These are phyloP conservation scores for Drosophila albomicans DNA, from an alignment of 1,140 invertebrate genomes.

Conservation along the genomic window DNA sequence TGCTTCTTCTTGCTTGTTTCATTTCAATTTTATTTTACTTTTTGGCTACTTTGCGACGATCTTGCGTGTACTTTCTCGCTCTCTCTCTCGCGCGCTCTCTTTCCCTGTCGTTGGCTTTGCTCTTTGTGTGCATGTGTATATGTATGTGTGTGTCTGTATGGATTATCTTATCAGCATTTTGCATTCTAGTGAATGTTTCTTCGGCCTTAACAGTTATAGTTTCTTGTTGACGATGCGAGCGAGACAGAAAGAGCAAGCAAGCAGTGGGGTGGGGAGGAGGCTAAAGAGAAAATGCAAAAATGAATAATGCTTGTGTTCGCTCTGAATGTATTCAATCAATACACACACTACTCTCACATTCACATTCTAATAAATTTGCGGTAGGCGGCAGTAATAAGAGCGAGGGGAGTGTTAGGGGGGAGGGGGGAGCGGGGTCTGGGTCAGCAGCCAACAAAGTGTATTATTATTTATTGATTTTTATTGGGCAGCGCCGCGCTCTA, in stretches of 20 bases:
- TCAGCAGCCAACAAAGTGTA: conserved; percentile 67
- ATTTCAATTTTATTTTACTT: conserved; percentile 1
- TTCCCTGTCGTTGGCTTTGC: neutral
- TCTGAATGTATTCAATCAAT: conserved; percentile 12
- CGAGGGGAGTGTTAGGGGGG: neutral
- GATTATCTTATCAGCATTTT: conserved; percentile 74
- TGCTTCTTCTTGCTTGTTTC: neutral
- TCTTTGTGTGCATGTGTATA: neutral
- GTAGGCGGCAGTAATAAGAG: too few relatives aligned
- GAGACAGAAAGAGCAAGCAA: neutral
- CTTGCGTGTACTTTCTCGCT: conserved; percentile 9
- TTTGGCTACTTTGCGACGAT: conserved; percentile 4
- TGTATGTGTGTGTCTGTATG: conserved; percentile 19
- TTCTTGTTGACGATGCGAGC: conserved; percentile 8
- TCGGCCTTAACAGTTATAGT: conserved; percentile 42
- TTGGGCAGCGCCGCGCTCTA: conserved; percentile 19
- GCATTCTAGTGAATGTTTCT: conserved; percentile 21
- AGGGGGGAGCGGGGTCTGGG: neutral
- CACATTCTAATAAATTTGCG: conserved; percentile 1
- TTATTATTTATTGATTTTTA: conserved; percentile 82
- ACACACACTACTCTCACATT: conserved; percentile 13
- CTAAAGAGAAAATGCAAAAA: neutral
- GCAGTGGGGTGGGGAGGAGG: neutral
- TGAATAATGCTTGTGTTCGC: conserved; percentile 1
- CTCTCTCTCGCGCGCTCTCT: conserved; percentile 3